Conservation (phyloP, 2,797 vertebrate species). For the Percopsis omiscomaycus region DNA sequence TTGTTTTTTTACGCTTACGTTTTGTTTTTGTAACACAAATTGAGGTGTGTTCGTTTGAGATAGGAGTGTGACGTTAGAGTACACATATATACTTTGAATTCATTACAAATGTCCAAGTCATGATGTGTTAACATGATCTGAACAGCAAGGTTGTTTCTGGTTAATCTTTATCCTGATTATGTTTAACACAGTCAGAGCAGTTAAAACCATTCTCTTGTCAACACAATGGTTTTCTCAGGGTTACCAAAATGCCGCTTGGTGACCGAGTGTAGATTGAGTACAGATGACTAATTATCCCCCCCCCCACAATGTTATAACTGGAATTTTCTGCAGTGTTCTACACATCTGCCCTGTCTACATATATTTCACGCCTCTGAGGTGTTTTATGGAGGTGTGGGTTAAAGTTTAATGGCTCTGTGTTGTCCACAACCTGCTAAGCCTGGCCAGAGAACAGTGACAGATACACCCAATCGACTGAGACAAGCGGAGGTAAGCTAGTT, state of each 20-base stretch:
- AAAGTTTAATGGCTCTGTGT: conserved; percentile 60
- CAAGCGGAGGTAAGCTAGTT: conserved; percentile 51
- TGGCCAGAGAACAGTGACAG: conserved; percentile 11
- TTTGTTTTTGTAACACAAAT: neutral
- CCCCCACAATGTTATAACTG: neutral
- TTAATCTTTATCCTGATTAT: conserved; percentile 37
- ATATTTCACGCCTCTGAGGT: conserved; percentile 4
- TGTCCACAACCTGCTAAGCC: conserved; percentile 12
- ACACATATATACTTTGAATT: neutral
- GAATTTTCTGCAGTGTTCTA: neutral
- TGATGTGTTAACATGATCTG: conserved; percentile 1
- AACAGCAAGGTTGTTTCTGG: conserved; percentile 6
- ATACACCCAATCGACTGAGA: conserved; percentile 7
- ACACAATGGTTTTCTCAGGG: conserved; percentile 17
- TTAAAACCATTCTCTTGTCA: conserved; percentile 23
- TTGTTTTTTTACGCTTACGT: too few relatives aligned
- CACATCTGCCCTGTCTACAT: neutral
- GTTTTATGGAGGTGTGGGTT: conserved; percentile 58
- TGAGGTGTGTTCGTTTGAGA: neutral
- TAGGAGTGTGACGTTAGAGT: too few relatives aligned
- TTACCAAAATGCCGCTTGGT: conserved; percentile 14
- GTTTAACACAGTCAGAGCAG: conserved; percentile 1
- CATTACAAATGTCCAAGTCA: neutral
- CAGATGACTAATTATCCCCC: conserved; percentile 20
- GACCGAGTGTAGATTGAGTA: conserved; percentile 13